Evolutionary conservation across 2,113 vertebrate species (phyloP), one percentile per base, ranked within the genome.

Genomic region (Anthoscopus minutus): DNA sequence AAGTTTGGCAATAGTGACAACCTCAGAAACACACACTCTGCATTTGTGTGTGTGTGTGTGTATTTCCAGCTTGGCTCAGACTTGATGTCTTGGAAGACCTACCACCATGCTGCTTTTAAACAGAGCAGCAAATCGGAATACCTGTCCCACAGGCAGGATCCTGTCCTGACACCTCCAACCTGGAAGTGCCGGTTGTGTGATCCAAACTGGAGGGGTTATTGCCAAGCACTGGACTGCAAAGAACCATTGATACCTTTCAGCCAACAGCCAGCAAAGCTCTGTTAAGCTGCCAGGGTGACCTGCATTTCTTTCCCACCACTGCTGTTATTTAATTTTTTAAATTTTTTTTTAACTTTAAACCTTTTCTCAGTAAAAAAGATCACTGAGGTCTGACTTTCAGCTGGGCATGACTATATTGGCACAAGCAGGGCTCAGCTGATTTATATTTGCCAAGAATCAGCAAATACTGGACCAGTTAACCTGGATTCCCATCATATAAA

Each of bases 1-100:
- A 74, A 83, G 45, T 92, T 91, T 96, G 80, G 87, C 91, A 93
- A 82, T 21, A 91, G 54, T 67, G 77, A 86, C 65, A 81, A 73
- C 74, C 70, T 92, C 11, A 30, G 76, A 62, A 81, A 51, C 42
- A 1, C 40, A 62, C n/a, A n/a, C 79, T 79, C 66, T 83, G 79
- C 31, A 9, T 77, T 24, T 72, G 19, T 65, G 50, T 37, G 15
- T 15, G 17, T 74, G 33, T 28, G 40, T 61, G 25, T 33, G 33
- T 48, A 28, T 81, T 65, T 95, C 72, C 58, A 53, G 71, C 57
- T n/a, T 76, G 77, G 60, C 38, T 85, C 53, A 64, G 30, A 24
- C 27, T 20, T 4, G 1, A 28, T 5, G 3, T 65, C 47, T 35
- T 37, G 58, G 57, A 78, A 77, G 23, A 37, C 22, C 65, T 79